These are phyloP conservation scores for Rotaria magnacalcarata DNA, from an alignment of 2,888 invertebrate genomes.

Conservation along the genomic window DNA sequence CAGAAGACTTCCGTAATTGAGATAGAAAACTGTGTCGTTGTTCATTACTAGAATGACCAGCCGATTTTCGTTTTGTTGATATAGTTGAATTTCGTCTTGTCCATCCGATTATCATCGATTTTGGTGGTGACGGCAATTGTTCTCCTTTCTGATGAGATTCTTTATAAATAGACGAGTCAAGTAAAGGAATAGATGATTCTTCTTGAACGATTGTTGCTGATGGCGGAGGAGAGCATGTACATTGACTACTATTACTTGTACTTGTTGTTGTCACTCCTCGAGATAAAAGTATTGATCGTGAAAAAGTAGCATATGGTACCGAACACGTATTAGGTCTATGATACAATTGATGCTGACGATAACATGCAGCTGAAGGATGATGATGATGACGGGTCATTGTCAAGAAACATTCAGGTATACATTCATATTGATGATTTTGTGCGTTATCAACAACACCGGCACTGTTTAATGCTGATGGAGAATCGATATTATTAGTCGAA, in stretches of 20 bases:
- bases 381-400: neutral
- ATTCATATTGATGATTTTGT: conserved; percentile 22
- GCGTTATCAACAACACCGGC: neutral
- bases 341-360: neutral
- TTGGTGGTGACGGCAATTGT: neutral
- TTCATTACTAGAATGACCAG: neutral
- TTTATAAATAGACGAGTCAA: neutral
- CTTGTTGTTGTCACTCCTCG: neutral
- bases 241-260: neutral
- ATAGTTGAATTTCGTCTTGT: neutral
- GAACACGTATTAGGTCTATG: neutral
- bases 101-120: neutral
- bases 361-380: neutral
- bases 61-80: neutral
- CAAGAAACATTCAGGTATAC: conserved; percentile 19
- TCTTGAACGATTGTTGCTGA: neutral
- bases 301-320: neutral
- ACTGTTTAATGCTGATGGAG: neutral
- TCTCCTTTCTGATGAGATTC: neutral
- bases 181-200: neutral
- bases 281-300: neutral
- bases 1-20: neutral
- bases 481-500: neutral
- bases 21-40: conserved; percentile 1
- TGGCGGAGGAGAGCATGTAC: neutral